Percentiles rank a stretch among this genome's conserved stretches.
These are phyloP conservation scores for Apogon talboti DNA, from an alignment of 2,797 vertebrate genomes.

Conservation along the genomic window DNA sequence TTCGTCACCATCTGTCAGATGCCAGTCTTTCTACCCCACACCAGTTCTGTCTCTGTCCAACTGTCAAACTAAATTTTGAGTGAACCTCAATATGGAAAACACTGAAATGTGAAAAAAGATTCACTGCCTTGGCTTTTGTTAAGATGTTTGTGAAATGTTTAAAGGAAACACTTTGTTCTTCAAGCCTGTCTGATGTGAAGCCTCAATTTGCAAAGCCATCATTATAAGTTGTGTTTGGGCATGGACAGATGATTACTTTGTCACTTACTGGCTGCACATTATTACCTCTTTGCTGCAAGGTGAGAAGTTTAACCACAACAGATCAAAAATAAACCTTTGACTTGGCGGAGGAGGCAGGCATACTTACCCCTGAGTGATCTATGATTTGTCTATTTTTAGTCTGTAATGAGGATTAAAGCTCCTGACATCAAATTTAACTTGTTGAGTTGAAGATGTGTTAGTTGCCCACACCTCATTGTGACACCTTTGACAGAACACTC, in stretches of 20 bases:
- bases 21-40: constrained; percentile 43
- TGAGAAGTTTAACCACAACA: no score
- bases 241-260: no score
- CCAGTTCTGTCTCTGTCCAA: constrained; percentile 38
- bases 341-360: neutral
- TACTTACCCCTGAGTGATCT: constrained; percentile 3
- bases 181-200: no score
- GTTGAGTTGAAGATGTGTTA: constrained; percentile 22
- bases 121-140: neutral
- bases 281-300: neutral
- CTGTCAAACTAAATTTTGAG: constrained; percentile 54
- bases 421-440: constrained; percentile 29
- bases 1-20: constrained; percentile 80
- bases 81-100: constrained; percentile 36
- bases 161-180: no score
- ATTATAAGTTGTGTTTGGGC: no score
- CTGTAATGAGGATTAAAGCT: constrained; percentile 50
- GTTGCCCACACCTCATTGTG: constrained; percentile 55
- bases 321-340: no score
- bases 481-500: constrained; percentile 42
- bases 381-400: constrained; percentile 33
- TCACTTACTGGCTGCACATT: no score
- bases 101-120: constrained; percentile 16
- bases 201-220: no score
- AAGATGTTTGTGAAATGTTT: no score